Evolutionary conservation across 2,888 invertebrate species (phyloP).

Genomic region (Tuta absoluta): DNA sequence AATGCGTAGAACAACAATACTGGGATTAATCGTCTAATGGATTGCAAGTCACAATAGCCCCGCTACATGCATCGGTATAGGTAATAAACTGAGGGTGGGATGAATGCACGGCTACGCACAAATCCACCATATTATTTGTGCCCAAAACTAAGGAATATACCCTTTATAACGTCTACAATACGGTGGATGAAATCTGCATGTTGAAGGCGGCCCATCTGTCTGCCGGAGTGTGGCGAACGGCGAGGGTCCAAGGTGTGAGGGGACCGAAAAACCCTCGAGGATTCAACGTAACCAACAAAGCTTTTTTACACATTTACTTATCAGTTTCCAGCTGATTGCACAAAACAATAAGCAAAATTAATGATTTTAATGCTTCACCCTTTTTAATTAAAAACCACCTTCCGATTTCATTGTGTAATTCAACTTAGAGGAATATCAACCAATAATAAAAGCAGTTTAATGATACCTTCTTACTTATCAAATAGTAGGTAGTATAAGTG

Average conservation of each 20-base stretch:
- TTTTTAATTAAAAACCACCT: background rate
- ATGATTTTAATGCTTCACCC: background rate
- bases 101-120: constrained; percentile 67
- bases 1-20: constrained; percentile 58
- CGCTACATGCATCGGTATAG: constrained; percentile 75
- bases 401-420: background rate
- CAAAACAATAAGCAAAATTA: constrained; percentile 19
- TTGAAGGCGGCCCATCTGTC: constrained; percentile 53
- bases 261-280: constrained; percentile 62
- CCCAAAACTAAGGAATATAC: constrained; percentile 43
- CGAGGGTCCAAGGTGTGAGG: constrained; percentile 67
- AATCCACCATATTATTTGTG: constrained; percentile 41
- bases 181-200: constrained; percentile 40
- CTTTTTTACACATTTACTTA: constrained; percentile 61
- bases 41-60: constrained; percentile 70
- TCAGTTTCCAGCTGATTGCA: constrained; percentile 57
- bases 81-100: constrained; percentile 73
- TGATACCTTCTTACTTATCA: too few relatives aligned
- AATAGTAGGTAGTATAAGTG: background rate
- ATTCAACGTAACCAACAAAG: constrained; percentile 58
- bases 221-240: constrained; percentile 62
- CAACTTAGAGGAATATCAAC: background rate
- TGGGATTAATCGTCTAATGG: constrained; percentile 75
- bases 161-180: constrained; percentile 49
- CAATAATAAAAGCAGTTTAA: background rate